Evolutionary conservation across 2,888 invertebrate genomes (phyloP).

Genomic region (Peribatodes rhomboidaria): DNA sequence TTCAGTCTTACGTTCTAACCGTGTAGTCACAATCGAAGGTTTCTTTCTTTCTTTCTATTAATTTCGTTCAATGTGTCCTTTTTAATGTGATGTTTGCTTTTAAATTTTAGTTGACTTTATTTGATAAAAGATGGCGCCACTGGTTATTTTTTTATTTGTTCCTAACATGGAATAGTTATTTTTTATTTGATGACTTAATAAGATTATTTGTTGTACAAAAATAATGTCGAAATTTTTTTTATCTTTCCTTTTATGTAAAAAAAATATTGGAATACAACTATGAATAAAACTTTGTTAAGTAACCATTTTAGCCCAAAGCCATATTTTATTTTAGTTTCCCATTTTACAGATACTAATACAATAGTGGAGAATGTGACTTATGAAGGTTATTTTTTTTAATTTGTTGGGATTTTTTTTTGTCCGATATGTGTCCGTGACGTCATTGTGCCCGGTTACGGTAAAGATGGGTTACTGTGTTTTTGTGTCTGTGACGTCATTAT

Average conservation of each 20-base stretch:
- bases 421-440: neutral
- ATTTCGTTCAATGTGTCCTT: slow-evolving; percentile 36
- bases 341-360: slow-evolving; percentile 37
- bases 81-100: slow-evolving; percentile 32
- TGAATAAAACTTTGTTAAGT: too few species aligned
- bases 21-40: slow-evolving; percentile 41
- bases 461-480: neutral
- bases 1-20: slow-evolving; percentile 33
- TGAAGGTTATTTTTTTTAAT: slow-evolving; percentile 19
- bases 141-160: neutral
- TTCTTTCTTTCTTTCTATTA: slow-evolving; percentile 45
- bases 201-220: neutral
- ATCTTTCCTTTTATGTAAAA: too few species aligned
- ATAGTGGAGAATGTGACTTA: slow-evolving; percentile 2
- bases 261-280: too few species aligned
- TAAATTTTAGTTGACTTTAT: neutral
- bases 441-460: too few species aligned
- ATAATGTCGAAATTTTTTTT: neutral
- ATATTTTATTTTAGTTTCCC: slow-evolving; percentile 6
- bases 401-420: slow-evolving; percentile 12
- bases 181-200: neutral
- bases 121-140: slow-evolving; percentile 30
- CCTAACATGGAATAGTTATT: neutral
- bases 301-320: neutral
- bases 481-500: neutral